phyloP scores from a whole-genome alignment of 2,113 vertebrate genomes.

The Cyanoderma ruficeps region DNA sequence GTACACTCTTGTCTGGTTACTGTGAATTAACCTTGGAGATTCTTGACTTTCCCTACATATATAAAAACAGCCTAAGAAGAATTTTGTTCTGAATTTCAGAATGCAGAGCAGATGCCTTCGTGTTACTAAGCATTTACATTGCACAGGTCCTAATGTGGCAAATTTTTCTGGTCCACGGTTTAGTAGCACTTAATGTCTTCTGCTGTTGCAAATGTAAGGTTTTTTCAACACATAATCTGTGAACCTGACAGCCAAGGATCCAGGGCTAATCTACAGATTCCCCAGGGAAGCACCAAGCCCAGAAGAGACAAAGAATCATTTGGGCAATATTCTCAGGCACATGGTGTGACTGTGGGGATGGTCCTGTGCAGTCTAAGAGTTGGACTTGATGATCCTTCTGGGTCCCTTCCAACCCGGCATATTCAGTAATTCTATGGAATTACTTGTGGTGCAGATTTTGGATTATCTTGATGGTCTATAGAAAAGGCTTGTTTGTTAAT shows the following conservation, averaged over 20 bases:
- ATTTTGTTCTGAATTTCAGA: background rate
- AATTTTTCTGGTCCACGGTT: background rate
- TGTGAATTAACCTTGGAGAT: background rate
- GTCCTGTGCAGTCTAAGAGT: background rate
- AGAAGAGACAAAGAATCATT: background rate
- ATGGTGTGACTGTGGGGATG: background rate
- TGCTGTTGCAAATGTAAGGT: background rate
- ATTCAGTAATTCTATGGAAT: background rate
- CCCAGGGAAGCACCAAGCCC: background rate
- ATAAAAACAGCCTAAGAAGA: background rate
- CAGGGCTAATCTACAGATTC: background rate
- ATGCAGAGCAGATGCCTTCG: background rate
- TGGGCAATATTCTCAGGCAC: background rate
- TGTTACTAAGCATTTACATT: background rate
- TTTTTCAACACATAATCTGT: background rate
- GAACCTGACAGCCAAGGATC: background rate
- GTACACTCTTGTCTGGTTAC: background rate
- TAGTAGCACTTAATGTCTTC: background rate
- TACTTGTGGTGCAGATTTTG: background rate
- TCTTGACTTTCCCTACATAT: accelerated
- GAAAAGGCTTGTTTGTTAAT: background rate
- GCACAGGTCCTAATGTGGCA: too few species aligned
- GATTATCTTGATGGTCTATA: background rate
- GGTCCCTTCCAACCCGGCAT: background rate
- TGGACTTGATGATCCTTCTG: background rate